Base-by-base conservation (phyloP, 2,113 vertebrate genomes). In the Cebidichthys violaceus region DNA sequence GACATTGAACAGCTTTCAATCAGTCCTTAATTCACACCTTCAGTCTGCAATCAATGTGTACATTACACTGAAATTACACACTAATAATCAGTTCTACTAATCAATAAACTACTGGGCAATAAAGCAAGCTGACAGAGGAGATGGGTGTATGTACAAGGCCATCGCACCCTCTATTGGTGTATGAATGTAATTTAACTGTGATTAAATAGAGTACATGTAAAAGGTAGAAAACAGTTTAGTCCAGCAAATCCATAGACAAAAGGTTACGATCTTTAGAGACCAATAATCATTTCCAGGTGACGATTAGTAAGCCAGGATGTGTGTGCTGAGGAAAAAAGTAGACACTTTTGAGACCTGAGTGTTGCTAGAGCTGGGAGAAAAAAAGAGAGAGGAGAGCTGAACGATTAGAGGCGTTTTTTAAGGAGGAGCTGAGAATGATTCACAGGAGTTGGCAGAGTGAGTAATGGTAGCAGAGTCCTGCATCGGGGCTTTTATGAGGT, bases 401-500 rank as follows among this genome's bases (percentile, higher is more conserved):
- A 50, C 2, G 29, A 75, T 57, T 59, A 43, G 57, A 31, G 27
- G 22, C 11, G 24, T 33, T 18, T 71, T 87, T 79, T 73, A 77
- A 59, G 76, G 64, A n/a, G 33, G 33, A 74, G 39, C 9, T 29
- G 60, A 61, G 80, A 37, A 31, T 89, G 84, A 91, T 87, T 86
- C 76, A 86, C 66, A 55, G 45, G 43, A 69, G 61, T 73, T 75
- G 77, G 70, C 70, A 80, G 70, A 59, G 75, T 84, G 87, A 93
- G 71, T 88, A 75, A 93, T 84, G 79, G 82, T 27, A 31, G 79
- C 65, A 24, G 60, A 79, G 71, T 39, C 71, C 45, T 77, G 86
- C 57, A 54, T 68, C 70, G 20, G 67, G 35, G 80, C 68, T 86
- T 93, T 91, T 92, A 92, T 85, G 85, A 86, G 86, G 88, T 75